phyloP scores from a whole-genome alignment of 2,113 vertebrate species.

The Sardina pilchardus region DNA sequence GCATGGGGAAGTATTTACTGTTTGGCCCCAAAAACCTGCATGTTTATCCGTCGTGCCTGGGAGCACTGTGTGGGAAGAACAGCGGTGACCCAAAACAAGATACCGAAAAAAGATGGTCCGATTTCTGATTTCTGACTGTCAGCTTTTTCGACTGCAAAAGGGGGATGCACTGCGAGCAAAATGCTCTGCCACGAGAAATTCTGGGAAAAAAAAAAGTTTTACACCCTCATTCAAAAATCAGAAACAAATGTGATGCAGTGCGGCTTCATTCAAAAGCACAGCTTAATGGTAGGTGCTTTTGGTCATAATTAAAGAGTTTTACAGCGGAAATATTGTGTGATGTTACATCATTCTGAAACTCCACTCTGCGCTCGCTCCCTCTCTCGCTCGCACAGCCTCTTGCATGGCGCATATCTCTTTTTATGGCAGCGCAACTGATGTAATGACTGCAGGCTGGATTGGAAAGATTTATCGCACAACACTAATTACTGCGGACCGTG shows the following conservation, averaged over 20 bases:
- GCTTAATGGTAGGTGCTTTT: neutral
- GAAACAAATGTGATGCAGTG: neutral
- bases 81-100: too few relatives aligned
- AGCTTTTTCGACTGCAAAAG: too few relatives aligned
- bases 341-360: neutral
- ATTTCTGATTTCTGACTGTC: too few relatives aligned
- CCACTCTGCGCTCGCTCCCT: neutral
- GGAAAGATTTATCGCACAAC: neutral
- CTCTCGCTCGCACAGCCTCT: neutral
- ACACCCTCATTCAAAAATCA: neutral
- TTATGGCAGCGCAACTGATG: neutral
- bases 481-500: neutral
- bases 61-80: neutral
- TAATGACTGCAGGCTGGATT: neutral
- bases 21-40: conserved; percentile 14
- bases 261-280: neutral
- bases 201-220: too few relatives aligned
- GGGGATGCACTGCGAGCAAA: neutral
- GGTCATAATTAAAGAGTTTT: neutral
- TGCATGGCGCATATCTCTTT: neutral
- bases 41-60: neutral
- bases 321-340: neutral
- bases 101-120: too few relatives aligned
- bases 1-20: conserved; percentile 32
- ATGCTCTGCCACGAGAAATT: neutral